Base-by-base conservation (phyloP, 2,797 vertebrate species). In the Masticophis lateralis region DNA sequence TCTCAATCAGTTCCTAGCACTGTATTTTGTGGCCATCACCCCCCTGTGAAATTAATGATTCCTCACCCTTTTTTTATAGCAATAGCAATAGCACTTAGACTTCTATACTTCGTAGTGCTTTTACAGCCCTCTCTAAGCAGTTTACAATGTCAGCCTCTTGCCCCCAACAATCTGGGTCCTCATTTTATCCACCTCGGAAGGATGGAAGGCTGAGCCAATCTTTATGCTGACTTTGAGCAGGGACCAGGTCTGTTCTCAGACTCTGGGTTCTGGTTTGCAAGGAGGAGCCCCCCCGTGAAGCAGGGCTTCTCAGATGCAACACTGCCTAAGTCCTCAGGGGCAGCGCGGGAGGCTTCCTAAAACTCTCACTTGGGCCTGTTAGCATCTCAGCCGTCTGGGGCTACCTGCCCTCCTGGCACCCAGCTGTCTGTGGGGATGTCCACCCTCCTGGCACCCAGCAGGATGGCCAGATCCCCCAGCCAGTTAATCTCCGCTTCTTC, bases 1-100 rank as follows among this genome's bases (percentile, higher is more conserved):
- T 47, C 20, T 22, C 92, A 94, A 95, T 91, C 94, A 94, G 94
- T 95, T 96, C 95, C 91, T 95, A 96, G 93, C 87, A 90, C 93
- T 93, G 91, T 95, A 95, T 94, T 63, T 89, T 69, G 93, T 93
- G 95, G 94, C 88, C 10, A 0, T 89, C 14, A 16, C 1, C 87
- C 59, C 27, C 87, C 93, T 91, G 91, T 92, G 87, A 92, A 93
- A 92, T 94, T 92, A 37, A 93, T 94, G 22, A 28, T 5, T 1
- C 10, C 93, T 1, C 28, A 92, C 25, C n/a, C 18, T 9, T 0
- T 12, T 96, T 96, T 94, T 96, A 94, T 51, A 51, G 47, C 47
- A 51, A 51, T 51, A 51, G 47, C 6, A 51, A 51, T 51, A 51
- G 47, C 47, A 51, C 47, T 51, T 51, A 8, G 47, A 51, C 47